These are phyloP conservation scores for Menidia menidia DNA, from an alignment of 2,797 vertebrate genomes.

Conservation along the genomic window DNA sequence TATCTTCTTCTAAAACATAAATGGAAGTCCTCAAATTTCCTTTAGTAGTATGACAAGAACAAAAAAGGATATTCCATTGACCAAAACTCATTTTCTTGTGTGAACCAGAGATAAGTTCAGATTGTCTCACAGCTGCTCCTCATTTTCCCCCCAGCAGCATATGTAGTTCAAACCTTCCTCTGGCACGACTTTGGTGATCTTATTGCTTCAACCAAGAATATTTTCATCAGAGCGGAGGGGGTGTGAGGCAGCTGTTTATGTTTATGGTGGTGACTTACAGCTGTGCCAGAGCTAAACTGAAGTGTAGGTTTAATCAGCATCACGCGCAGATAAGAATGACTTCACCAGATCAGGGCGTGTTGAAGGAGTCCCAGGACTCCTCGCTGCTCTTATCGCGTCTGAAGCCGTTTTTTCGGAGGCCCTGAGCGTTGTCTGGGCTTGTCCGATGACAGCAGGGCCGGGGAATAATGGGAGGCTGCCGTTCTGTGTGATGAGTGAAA, in stretches of 20 bases:
- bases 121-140: neutral
- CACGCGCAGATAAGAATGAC: neutral
- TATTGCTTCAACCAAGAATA: neutral
- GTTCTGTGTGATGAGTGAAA: neutral
- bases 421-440: neutral
- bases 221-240: neutral
- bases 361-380: neutral
- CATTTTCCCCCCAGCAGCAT: neutral
- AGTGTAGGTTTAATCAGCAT: neutral
- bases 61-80: neutral
- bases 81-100: neutral
- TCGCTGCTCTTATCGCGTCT: neutral
- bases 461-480: neutral
- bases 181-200: neutral
- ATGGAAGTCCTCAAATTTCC: neutral
- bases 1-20: neutral
- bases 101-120: neutral
- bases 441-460: neutral
- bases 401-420: neutral
- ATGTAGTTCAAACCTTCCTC: neutral
- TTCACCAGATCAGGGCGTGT: neutral
- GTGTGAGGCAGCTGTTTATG: neutral
- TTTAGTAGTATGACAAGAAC: neutral
- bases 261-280: neutral
- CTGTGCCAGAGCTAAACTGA: neutral